Percentiles rank a stretch among this genome's conserved stretches.
These are phyloP conservation scores for Chymomyza fuscimana DNA, from an alignment of 2,888 invertebrate species.

Conservation along the genomic window DNA sequence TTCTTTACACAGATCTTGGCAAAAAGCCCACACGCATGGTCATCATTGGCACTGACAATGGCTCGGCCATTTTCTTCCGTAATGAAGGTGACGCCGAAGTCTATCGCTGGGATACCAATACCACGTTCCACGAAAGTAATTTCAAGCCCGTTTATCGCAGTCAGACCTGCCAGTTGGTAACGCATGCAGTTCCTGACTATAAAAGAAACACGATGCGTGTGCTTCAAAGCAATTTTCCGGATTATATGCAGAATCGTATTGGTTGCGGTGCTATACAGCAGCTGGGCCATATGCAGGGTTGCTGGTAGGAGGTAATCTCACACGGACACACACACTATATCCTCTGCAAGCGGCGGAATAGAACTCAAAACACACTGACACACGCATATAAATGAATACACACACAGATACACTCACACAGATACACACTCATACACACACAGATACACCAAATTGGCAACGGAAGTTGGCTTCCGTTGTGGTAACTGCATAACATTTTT, in stretches of 20 bases:
- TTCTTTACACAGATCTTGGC: slow-evolving; percentile 80
- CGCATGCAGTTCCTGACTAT: slow-evolving; percentile 83
- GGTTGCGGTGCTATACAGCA: slow-evolving; percentile 84
- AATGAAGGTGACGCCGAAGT: slow-evolving; percentile 82
- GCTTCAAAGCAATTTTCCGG: slow-evolving; percentile 84
- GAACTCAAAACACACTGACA: slow-evolving; percentile 1
- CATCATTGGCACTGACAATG: slow-evolving; percentile 84
- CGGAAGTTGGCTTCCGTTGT: background rate
- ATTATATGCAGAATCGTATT: slow-evolving; percentile 83
- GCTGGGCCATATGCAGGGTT: slow-evolving; percentile 78
- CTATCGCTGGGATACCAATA: slow-evolving; percentile 82
- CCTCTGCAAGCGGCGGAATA: background rate
- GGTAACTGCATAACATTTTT: background rate
- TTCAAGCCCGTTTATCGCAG: slow-evolving; percentile 82
- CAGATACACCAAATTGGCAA: slow-evolving; percentile 3
- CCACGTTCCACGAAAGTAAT: slow-evolving; percentile 79
- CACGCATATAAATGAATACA: slow-evolving; percentile 15
- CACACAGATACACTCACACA: slow-evolving; percentile 11
- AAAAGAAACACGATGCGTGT: slow-evolving; percentile 82
- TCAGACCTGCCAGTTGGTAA: slow-evolving; percentile 81
- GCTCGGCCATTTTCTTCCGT: slow-evolving; percentile 83
- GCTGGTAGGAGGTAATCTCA: slow-evolving; percentile 60
- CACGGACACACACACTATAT: background rate
- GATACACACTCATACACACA: background rate
- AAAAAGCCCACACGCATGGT: slow-evolving; percentile 82